Base-by-base conservation (phyloP, 2,888 invertebrate genomes). In the Xestia ashworthii region DNA sequence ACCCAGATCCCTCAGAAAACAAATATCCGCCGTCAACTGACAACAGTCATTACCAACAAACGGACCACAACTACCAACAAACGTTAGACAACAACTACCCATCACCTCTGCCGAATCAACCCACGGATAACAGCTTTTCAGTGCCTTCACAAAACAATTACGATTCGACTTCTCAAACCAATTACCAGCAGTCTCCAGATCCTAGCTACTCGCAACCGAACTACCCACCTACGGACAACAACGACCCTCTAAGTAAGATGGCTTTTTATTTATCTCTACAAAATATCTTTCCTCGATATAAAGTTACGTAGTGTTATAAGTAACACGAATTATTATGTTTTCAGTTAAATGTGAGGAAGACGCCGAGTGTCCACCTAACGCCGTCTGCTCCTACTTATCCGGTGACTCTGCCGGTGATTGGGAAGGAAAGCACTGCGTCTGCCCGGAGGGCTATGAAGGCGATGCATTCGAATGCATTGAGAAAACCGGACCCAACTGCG, bases 361-460 rank as follows among this genome's bases (percentile, higher is more conserved):
- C 78, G 97, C 98, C 87, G 98, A 98, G 89, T 99, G 99, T 92
- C 98, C 99, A 89, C 97, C 97, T 25, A 98, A 98, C 92, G 99
- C 99, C 9, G 97, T 98, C 71, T 99, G 99, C 92, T 96, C 97
- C 74, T 97, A 97, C 44, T 82, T 88, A 44, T 88, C 91, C 32
- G 93, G 97, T 48, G 95, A 96, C 5, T 95, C 70, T 48, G 68
- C 80, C 53, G 97, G 73, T 85, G 89, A 74, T 86, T 89, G 77
- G 87, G 85, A 68, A 94, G 95, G 73, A 41, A 88, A 88, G 2
- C 95, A 94, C 74, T 99, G 99, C 91, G 97, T 97, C 66, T 99
- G 99, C 91, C 98, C 98, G 78, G 97, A 97, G n/a, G 99, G 98
- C 6, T 99, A 97, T 94, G 97, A 98, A 90, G 99, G 99, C 41